These are phyloP conservation scores for Pemphigus obesinymphae DNA, from an alignment of 1,140 invertebrate genomes.

Conservation along the genomic window DNA sequence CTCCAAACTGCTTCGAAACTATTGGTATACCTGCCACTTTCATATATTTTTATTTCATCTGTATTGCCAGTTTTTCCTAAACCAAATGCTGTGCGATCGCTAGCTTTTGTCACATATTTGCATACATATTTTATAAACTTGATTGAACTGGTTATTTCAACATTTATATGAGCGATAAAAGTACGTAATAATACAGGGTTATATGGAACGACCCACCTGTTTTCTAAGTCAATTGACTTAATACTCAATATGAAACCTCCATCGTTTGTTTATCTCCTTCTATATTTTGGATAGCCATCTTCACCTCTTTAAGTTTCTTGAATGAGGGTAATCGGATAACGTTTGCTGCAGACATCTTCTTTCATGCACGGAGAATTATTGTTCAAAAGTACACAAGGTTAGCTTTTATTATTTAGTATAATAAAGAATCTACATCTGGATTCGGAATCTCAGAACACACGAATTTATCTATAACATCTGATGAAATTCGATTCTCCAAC, in stretches of 20 bases:
- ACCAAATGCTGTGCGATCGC: slow-evolving; percentile 47
- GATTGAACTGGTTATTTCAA: slow-evolving; percentile 51
- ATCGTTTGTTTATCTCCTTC: slow-evolving; percentile 47
- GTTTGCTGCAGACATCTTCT: slow-evolving; percentile 50
- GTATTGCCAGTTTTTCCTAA: slow-evolving; percentile 40
- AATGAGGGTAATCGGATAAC: slow-evolving; percentile 49
- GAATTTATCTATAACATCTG: slow-evolving; percentile 12
- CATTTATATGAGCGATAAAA: slow-evolving; percentile 49
- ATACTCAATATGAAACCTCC: slow-evolving; percentile 36
- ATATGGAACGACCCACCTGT: slow-evolving; percentile 50
- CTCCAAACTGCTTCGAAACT: slow-evolving; percentile 53
- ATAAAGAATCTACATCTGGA: slow-evolving; percentile 6
- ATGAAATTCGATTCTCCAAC: not conserved
- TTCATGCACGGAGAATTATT: slow-evolving; percentile 49
- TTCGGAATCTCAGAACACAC: not conserved
- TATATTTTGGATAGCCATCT: slow-evolving; percentile 52
- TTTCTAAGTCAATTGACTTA: slow-evolving; percentile 46
- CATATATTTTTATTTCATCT: slow-evolving; percentile 7
- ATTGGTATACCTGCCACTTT: no score
- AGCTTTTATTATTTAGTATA: no score
- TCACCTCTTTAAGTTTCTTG: slow-evolving; percentile 48
- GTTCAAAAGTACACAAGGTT: slow-evolving; percentile 21
- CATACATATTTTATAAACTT: slow-evolving; percentile 44
- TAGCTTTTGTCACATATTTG: slow-evolving; percentile 53
- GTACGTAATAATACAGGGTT: slow-evolving; percentile 47